phyloP scores from a whole-genome alignment of 2,888 invertebrate species.

The Zelleria hepariella region DNA sequence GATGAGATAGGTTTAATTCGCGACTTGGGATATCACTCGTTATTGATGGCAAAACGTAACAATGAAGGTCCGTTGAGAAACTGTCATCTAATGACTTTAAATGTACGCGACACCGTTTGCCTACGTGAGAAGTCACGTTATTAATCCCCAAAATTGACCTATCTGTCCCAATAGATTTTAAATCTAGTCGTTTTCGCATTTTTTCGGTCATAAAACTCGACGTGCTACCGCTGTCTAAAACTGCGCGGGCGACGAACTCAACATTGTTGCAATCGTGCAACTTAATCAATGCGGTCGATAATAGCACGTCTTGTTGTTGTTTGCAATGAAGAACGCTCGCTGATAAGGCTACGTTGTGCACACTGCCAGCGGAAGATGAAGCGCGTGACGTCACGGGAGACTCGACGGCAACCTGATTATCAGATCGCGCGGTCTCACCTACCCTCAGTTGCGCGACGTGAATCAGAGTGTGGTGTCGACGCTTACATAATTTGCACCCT shows the following conservation, averaged over 20 bases:
- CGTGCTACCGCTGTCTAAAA: not conserved
- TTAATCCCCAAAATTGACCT: no score
- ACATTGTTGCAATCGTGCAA: not conserved
- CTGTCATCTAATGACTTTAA: not conserved
- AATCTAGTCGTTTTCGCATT: not conserved
- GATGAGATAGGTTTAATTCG: no score
- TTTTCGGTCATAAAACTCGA: not conserved
- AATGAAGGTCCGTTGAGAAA: not conserved
- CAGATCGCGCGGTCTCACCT: no score
- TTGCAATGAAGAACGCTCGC: no score
- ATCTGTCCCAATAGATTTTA: no score
- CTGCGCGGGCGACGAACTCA: no score
- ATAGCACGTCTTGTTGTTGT: not conserved
- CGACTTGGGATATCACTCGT: not conserved
- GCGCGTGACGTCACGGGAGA: no score
- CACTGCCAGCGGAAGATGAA: not conserved
- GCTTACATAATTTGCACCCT: constrained; percentile 8
- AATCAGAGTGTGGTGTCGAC: not conserved
- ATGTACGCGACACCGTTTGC: no score
- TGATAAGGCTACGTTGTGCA: not conserved
- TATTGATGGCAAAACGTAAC: not conserved
- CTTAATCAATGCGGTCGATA: not conserved
- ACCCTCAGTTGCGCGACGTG: not conserved
- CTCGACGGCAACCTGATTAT: not conserved
- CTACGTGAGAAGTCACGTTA: no score